Conservation (phyloP, 2,113 vertebrate genomes). For the Proteles cristata region DNA sequence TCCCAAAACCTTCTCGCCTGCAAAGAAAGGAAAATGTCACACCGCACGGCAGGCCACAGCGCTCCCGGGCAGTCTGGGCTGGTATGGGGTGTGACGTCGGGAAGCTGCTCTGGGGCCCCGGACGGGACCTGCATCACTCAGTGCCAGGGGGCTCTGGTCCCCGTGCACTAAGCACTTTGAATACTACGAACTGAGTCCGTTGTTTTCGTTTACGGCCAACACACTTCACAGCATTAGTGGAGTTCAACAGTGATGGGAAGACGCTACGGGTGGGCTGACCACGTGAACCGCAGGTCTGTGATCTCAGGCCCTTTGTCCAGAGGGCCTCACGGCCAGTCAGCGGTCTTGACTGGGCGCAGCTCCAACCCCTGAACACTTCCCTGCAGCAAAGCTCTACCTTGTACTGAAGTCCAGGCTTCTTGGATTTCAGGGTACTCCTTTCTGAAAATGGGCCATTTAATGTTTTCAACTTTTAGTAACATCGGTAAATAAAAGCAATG, state of each 20-base stretch:
- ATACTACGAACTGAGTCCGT: accelerated
- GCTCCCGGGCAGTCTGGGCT: accelerated
- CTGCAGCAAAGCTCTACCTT: too few species aligned
- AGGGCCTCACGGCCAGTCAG: neutral
- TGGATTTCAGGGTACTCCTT: neutral
- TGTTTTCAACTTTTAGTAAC: neutral
- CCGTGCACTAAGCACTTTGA: neutral
- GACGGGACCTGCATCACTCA: accelerated
- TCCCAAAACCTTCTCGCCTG: slow-evolving; percentile 93
- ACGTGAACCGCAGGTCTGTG: accelerated
- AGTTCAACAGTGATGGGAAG: accelerated
- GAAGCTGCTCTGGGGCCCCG: accelerated
- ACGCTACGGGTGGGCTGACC: accelerated
- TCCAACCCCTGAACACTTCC: neutral
- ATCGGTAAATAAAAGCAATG: neutral
- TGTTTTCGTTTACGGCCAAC: too few species aligned
- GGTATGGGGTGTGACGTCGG: accelerated
- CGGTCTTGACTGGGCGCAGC: neutral
- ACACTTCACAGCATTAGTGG: neutral
- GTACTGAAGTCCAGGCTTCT: neutral
- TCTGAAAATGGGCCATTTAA: neutral
- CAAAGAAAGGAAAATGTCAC: neutral
- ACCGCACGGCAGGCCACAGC: accelerated
- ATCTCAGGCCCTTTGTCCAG: neutral
- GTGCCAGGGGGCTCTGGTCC: accelerated